Evolutionary conservation across 2,888 invertebrate genomes (phyloP).

Genomic region (Andrena haemorrhoa): DNA sequence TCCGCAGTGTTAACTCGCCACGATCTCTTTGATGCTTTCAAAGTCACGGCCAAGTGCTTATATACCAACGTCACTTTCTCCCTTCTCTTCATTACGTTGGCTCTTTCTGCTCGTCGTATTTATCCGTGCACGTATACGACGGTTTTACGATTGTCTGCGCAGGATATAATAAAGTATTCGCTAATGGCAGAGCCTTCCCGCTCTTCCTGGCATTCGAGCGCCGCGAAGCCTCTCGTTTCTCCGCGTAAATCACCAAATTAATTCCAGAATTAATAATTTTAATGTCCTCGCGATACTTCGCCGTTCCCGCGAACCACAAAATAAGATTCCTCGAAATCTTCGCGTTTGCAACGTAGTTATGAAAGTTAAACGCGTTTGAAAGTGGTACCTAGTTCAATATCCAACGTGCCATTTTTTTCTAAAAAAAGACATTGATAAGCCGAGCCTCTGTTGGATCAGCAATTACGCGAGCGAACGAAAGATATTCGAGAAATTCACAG

Average conservation of each 20-base stretch:
- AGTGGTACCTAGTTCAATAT: not conserved
- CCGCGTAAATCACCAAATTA: not conserved
- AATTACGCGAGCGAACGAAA: slow-evolving; percentile 11
- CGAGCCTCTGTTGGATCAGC: not conserved
- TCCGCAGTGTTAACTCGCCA: slow-evolving; percentile 59
- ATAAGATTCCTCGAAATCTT: not conserved
- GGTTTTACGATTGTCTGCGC: slow-evolving; percentile 23
- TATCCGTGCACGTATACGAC: slow-evolving; percentile 31
- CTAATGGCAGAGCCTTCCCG: not conserved
- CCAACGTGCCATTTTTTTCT: not conserved
- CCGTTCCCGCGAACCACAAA: not conserved
- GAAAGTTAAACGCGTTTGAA: not conserved
- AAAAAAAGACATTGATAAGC: not conserved
- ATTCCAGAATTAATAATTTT: not conserved
- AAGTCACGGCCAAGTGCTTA: slow-evolving; percentile 84
- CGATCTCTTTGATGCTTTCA: slow-evolving; percentile 79
- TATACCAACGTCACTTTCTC: slow-evolving; percentile 83
- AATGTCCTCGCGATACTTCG: not conserved
- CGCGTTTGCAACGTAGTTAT: not conserved
- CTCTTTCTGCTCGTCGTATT: slow-evolving; percentile 48
- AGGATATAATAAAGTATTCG: slow-evolving; percentile 29
- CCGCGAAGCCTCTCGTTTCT: not conserved
- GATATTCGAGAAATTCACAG: slow-evolving; percentile 18
- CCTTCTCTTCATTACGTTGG: slow-evolving; percentile 78
- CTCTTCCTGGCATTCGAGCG: slow-evolving; percentile 6